These are phyloP conservation scores for Antedon bifida DNA, from an alignment of 35 echinoderm and acorn worm genomes.

Conservation along the genomic window DNA sequence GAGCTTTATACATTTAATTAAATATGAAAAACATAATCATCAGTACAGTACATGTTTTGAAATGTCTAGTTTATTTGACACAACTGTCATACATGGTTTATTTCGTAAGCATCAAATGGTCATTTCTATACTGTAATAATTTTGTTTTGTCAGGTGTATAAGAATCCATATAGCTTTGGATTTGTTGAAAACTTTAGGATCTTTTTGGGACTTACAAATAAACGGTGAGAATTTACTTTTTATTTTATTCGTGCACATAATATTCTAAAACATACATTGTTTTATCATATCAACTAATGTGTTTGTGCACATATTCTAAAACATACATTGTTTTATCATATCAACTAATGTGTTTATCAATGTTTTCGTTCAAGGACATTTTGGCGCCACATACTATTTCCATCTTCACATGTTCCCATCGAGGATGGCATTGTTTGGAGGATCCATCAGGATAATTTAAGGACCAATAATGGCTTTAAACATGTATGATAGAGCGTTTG, in stretches of 20 bases:
- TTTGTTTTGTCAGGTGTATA: conserved; percentile 53
- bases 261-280: conserved; percentile 3
- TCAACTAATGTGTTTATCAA: not conserved
- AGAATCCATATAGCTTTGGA: conserved; percentile 85
- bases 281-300: not conserved
- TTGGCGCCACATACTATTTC: conserved; percentile 61
- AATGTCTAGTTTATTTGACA: no score
- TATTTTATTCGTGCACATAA: not conserved
- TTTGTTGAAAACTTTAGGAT: conserved; percentile 55
- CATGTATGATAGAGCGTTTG: not conserved
- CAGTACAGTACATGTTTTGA: no score
- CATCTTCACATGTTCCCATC: conserved; percentile 57
- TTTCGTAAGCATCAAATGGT: no score
- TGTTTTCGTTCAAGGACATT: conserved; percentile 43
- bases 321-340: not conserved
- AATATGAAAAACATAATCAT: no score
- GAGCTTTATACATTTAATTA: no score
- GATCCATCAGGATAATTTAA: not conserved
- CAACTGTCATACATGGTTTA: no score
- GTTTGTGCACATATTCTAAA: not conserved
- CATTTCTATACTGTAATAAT: no score
- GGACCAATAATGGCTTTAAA: not conserved
- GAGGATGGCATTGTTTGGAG: conserved; percentile 66
- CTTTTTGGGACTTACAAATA: conserved; percentile 30
- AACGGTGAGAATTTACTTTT: not conserved